These are phyloP conservation scores for Pseudopodoces humilis DNA, from an alignment of 2,113 vertebrate genomes.

Conservation along the genomic window DNA sequence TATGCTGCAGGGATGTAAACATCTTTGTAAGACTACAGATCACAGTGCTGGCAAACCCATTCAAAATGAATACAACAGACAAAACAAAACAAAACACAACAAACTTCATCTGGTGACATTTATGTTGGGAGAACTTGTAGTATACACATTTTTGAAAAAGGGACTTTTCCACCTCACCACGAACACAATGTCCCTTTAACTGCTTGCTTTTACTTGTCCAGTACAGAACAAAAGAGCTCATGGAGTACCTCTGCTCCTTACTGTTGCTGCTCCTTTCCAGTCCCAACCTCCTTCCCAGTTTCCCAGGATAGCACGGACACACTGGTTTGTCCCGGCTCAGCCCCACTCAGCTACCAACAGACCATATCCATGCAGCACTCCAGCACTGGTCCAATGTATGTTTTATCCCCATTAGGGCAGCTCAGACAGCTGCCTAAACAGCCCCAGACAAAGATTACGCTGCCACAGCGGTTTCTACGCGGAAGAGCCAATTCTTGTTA, in stretches of 20 bases:
- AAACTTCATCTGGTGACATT: not conserved
- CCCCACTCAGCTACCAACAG: not conserved
- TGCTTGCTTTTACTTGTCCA: not conserved
- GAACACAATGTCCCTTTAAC: not conserved
- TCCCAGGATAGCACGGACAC: fast-evolving
- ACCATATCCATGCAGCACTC: fast-evolving
- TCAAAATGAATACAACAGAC: not conserved
- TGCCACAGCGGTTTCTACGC: conserved; percentile 15
- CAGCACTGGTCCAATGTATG: not conserved
- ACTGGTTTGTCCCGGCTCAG: not conserved
- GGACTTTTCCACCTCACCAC: not conserved
- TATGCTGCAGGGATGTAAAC: not conserved
- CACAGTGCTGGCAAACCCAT: not conserved
- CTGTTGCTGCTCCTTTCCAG: not conserved
- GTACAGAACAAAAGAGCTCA: not conserved
- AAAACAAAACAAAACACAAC: not conserved
- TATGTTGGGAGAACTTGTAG: not conserved
- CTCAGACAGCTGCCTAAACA: not conserved
- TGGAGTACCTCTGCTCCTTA: not conserved
- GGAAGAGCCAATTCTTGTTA: not conserved
- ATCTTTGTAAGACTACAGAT: not conserved
- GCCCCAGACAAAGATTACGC: not conserved
- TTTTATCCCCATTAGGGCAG: not conserved
- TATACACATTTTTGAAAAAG: not conserved
- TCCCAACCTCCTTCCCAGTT: not conserved